phyloP scores from a whole-genome alignment of 2,113 vertebrate species.

The Neodon shergylaensis region DNA sequence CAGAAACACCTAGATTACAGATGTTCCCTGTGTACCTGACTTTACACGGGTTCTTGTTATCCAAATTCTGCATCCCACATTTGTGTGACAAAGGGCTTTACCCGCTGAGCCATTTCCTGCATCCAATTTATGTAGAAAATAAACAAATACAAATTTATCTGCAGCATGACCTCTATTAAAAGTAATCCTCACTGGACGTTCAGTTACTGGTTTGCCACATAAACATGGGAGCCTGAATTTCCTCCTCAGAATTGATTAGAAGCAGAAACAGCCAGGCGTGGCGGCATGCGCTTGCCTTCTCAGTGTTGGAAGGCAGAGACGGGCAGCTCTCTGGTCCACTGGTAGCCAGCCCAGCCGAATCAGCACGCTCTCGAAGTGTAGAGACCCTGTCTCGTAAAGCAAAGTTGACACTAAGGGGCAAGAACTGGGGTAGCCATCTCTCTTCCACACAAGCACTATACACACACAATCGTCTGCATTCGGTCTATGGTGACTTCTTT shows the following conservation, averaged over 20 bases:
- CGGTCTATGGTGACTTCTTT: not conserved
- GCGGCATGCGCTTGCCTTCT: not conserved
- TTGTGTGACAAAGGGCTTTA: not conserved
- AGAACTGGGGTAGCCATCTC: not conserved
- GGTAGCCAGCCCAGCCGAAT: not conserved
- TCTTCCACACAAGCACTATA: no score
- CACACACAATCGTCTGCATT: not conserved
- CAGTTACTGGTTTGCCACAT: not conserved
- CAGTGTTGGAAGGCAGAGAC: not conserved
- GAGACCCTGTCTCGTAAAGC: not conserved
- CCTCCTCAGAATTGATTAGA: not conserved
- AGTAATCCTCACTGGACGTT: not conserved
- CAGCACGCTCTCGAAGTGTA: not conserved
- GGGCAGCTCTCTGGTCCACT: no score
- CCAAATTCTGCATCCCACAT: not conserved
- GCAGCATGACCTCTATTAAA: not conserved
- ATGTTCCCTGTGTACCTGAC: not conserved
- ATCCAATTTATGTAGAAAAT: not conserved
- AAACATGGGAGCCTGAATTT: not conserved
- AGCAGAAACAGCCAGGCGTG: not conserved
- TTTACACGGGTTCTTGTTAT: rapidly evolving
- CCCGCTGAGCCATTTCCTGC: no score
- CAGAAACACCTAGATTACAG: not conserved
- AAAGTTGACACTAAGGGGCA: not conserved
- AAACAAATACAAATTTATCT: not conserved